These are phyloP conservation scores for Pheosia gnoma DNA, from an alignment of 2,888 invertebrate genomes.

Conservation along the genomic window DNA sequence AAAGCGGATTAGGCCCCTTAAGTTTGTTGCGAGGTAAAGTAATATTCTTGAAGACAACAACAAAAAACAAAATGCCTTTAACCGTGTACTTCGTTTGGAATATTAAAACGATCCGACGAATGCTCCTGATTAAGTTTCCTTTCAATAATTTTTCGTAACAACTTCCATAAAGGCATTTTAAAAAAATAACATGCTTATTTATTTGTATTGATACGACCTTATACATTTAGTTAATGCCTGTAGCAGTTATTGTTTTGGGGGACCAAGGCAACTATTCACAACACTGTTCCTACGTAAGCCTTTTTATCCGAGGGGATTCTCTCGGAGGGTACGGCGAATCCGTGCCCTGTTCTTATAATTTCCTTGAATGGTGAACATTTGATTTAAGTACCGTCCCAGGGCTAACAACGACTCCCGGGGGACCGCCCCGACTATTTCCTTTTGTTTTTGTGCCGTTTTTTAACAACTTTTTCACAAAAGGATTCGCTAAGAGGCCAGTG, in stretches of 20 bases:
- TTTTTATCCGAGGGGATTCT: slow-evolving; percentile 67
- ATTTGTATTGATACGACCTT: no score
- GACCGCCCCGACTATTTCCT: slow-evolving; percentile 80
- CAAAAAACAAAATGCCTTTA: slow-evolving; percentile 55
- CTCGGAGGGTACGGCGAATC: slow-evolving; percentile 62
- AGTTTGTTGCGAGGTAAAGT: slow-evolving; percentile 77
- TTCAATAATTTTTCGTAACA: slow-evolving; percentile 31
- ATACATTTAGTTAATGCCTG: no score
- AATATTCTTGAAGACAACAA: slow-evolving; percentile 73
- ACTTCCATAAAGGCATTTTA: background rate
- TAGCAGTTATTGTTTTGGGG: slow-evolving; percentile 29
- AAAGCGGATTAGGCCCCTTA: slow-evolving; percentile 79
- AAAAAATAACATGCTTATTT: no score
- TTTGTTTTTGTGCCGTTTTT: slow-evolving; percentile 78
- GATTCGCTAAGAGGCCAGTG: slow-evolving; percentile 65
- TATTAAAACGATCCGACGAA: slow-evolving; percentile 59
- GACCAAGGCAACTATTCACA: slow-evolving; percentile 59
- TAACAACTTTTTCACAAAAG: slow-evolving; percentile 75
- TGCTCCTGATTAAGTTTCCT: slow-evolving; percentile 54
- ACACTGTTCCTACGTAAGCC: slow-evolving; percentile 62
- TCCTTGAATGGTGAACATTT: slow-evolving; percentile 81
- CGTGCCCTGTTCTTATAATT: slow-evolving; percentile 79
- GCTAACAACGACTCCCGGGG: slow-evolving; percentile 71
- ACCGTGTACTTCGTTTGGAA: slow-evolving; percentile 58
- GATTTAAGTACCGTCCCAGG: slow-evolving; percentile 82